phyloP scores from a whole-genome alignment of 37 sponge, comb jelly and placozoan genomes.

The Aplysina aerophoba region DNA sequence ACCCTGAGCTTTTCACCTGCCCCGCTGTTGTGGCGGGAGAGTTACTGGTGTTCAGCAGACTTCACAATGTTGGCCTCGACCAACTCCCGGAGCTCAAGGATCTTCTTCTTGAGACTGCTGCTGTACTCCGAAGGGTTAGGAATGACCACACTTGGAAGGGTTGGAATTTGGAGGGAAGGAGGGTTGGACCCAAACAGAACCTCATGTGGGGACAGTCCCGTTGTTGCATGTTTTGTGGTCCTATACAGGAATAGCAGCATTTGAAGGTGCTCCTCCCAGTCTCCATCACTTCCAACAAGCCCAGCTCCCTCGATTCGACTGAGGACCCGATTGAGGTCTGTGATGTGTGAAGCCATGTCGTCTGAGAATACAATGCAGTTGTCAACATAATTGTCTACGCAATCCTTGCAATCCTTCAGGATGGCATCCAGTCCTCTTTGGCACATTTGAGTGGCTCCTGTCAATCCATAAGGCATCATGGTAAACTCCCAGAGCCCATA shows the following conservation, averaged over 20 bases:
- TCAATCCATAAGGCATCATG: constrained; percentile 31
- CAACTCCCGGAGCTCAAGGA: background rate
- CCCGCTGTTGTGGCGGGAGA: background rate
- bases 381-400: constrained; percentile 2
- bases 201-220: constrained; percentile 32
- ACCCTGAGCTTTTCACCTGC: background rate
- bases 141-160: background rate
- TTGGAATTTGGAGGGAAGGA: background rate
- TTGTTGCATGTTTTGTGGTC: constrained; percentile 21
- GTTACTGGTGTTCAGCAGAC: background rate
- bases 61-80: constrained; percentile 7
- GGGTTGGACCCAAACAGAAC: constrained; percentile 28
- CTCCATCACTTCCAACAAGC: background rate
- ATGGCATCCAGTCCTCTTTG: constrained; percentile 24
- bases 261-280: constrained; percentile 25
- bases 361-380: constrained; percentile 20
- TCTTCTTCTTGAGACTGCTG: background rate
- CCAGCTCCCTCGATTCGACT: background rate
- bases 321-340: background rate
- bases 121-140: background rate
- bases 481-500: constrained; percentile 38
- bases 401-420: constrained; percentile 24
- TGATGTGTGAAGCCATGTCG: background rate
- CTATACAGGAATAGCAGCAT: constrained; percentile 22
- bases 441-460: constrained; percentile 24